A percentile compares a stretch with the other conserved stretches of the same genome.
phyloP scores from a whole-genome alignment of 2,113 vertebrate species.

The Erinaceus europaeus region DNA sequence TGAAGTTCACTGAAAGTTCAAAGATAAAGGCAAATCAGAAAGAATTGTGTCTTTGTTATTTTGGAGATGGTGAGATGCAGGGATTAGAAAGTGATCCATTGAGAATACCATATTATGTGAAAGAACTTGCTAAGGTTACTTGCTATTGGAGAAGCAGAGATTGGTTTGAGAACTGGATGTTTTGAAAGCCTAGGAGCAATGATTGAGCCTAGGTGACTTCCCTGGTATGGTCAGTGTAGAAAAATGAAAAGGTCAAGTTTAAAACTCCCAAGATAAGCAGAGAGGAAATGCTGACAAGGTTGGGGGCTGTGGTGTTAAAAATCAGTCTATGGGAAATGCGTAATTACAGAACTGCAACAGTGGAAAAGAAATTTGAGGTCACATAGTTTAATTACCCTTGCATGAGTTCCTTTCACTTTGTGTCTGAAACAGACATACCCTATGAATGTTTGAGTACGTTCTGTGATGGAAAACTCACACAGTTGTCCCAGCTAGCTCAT shows the following conservation, averaged over 20 bases:
- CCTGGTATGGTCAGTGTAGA: background rate
- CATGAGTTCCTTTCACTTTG: background rate
- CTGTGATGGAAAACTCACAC: background rate
- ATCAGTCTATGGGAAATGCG: background rate
- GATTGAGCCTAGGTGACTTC: background rate
- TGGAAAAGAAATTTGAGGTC: background rate
- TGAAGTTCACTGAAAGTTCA: background rate
- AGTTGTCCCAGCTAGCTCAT: background rate
- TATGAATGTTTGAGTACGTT: background rate
- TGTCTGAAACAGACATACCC: background rate
- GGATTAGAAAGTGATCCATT: background rate
- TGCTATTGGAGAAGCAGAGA: background rate
- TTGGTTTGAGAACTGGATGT: background rate
- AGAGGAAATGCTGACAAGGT: background rate
- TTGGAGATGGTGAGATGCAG: background rate
- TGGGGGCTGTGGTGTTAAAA: background rate
- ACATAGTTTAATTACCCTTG: background rate
- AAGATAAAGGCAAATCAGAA: background rate
- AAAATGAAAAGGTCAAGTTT: background rate
- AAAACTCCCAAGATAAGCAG: background rate
- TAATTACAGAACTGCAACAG: background rate
- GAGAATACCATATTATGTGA: rapidly evolving
- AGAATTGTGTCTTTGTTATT: background rate
- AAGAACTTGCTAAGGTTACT: background rate
- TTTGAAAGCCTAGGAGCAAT: background rate